phyloP scores from a whole-genome alignment of 2,888 invertebrate genomes.

The Cheilosia variabilis region DNA sequence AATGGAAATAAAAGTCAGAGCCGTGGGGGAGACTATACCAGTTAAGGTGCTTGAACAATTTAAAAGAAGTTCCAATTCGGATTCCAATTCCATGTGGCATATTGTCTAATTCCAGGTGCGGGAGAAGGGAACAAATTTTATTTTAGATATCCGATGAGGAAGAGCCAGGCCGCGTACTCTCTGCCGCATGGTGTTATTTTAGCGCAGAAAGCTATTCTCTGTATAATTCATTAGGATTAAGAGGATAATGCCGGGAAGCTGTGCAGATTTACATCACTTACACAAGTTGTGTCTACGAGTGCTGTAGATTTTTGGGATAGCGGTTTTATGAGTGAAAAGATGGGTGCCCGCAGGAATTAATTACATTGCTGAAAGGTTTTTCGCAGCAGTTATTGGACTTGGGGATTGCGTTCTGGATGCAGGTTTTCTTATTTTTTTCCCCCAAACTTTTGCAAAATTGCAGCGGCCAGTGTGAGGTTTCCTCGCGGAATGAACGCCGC shows the following conservation, averaged over 20 bases:
- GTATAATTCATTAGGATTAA: slow-evolving; percentile 9
- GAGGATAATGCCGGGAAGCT: background rate
- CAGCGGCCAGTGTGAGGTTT: too few relatives aligned
- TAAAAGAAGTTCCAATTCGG: background rate
- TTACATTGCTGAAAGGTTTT: background rate
- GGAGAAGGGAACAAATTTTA: slow-evolving; percentile 8
- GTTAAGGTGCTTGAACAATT: background rate
- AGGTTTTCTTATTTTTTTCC: too few relatives aligned
- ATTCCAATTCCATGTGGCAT: background rate
- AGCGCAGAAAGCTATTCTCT: slow-evolving; percentile 20
- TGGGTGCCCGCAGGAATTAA: background rate
- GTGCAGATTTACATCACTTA: background rate
- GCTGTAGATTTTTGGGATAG: background rate
- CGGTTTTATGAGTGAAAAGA: background rate
- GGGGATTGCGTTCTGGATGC: too few relatives aligned
- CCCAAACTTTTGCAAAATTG: too few relatives aligned
- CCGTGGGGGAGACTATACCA: background rate
- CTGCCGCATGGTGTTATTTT: background rate
- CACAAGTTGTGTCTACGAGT: background rate
- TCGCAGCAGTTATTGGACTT: too few relatives aligned
- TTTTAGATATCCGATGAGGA: slow-evolving; percentile 6
- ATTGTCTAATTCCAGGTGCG: slow-evolving; percentile 1
- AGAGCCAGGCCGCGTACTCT: background rate
- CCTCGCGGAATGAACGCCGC: too few relatives aligned
- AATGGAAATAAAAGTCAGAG: slow-evolving; percentile 55